Percentiles rank a stretch among this genome's conserved stretches.
Evolutionary conservation across 2,113 vertebrate genomes (phyloP).

Genomic region (Delphinapterus leucas): DNA sequence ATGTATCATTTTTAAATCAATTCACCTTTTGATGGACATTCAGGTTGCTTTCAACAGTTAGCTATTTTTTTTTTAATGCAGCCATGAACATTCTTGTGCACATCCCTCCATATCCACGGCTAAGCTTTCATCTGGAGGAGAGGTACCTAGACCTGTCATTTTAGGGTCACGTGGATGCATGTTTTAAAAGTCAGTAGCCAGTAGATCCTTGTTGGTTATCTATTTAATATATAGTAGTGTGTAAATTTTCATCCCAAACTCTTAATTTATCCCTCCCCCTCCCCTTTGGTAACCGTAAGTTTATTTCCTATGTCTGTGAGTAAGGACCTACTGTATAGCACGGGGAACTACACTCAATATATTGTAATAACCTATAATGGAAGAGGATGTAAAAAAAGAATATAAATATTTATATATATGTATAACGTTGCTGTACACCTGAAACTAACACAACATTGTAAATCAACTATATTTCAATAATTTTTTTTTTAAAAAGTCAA

Average conservation of each 20-base stretch:
- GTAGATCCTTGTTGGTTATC: background rate
- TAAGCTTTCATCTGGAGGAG: background rate
- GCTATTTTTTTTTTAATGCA: background rate
- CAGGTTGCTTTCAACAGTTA: background rate
- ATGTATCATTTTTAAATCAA: background rate
- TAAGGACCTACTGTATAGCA: background rate
- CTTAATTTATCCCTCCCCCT: background rate
- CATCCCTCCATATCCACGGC: background rate
- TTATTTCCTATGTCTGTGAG: background rate
- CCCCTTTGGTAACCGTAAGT: background rate
- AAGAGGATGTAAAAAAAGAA: background rate
- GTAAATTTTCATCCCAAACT: background rate
- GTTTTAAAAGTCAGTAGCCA: background rate
- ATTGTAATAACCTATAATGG: background rate
- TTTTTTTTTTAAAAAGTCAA: rapidly evolving
- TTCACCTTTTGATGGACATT: background rate
- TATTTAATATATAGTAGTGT: background rate
- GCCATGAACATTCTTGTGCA: rapidly evolving
- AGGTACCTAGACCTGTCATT: rapidly evolving
- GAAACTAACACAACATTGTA: background rate
- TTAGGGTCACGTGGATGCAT: rapidly evolving
- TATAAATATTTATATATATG: background rate
- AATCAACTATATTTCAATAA: background rate
- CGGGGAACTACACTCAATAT: background rate
- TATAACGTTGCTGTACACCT: background rate